Evolutionary conservation across 2,888 invertebrate species (phyloP).

Genomic region (Coelopa pilipes): DNA sequence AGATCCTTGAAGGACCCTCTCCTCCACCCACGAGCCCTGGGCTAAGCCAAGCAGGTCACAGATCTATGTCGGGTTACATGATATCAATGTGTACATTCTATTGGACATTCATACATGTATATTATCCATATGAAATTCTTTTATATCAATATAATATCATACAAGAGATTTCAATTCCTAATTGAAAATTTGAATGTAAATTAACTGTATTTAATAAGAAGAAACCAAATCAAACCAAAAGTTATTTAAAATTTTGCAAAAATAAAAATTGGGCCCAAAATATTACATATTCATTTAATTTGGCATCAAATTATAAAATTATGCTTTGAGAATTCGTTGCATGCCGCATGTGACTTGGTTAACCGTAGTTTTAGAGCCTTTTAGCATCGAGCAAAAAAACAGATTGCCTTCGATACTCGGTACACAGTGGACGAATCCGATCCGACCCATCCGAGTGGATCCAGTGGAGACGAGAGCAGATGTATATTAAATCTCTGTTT

Average conservation of each 20-base stretch:
- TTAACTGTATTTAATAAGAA: no score
- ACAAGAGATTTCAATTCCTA: background rate
- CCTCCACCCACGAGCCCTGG: no score
- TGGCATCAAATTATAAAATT: background rate
- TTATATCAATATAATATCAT: background rate
- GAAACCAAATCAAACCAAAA: no score
- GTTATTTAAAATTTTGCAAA: slow-evolving; percentile 17
- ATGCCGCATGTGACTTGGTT: slow-evolving; percentile 13
- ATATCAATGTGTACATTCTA: background rate
- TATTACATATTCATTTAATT: background rate
- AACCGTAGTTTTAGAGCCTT: background rate
- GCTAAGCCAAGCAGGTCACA: no score
- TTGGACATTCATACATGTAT: slow-evolving; percentile 20
- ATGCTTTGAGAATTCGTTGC: background rate
- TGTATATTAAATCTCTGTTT: no score
- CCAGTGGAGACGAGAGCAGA: no score
- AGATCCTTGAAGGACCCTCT: no score
- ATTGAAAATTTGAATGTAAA: no score
- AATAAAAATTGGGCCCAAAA: slow-evolving; percentile 27
- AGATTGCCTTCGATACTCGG: background rate
- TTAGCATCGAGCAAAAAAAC: background rate
- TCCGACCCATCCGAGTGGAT: no score
- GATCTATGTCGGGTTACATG: background rate
- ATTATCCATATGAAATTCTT: background rate
- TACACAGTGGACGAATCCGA: no score